These are phyloP conservation scores for Platorchestia sp. DNA, from an alignment of 1,140 invertebrate genomes.

Conservation along the genomic window DNA sequence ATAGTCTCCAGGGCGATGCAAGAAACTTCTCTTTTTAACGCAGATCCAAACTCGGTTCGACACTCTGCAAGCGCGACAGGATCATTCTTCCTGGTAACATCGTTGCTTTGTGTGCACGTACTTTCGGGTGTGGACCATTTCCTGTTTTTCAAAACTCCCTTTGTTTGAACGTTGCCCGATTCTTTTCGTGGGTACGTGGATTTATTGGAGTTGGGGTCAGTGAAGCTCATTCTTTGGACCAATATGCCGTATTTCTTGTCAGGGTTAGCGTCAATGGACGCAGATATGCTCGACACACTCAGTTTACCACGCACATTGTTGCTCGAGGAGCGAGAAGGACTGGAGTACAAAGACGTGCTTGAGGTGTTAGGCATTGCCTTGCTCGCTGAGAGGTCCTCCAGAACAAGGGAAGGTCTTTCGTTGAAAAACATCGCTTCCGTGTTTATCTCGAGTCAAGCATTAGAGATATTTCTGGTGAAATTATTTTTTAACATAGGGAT, in stretches of 20 bases:
- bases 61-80: not conserved
- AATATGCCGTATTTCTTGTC: not conserved
- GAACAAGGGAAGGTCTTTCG: not conserved
- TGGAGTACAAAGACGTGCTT: not conserved
- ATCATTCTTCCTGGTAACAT: not conserved
- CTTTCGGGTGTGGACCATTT: not conserved
- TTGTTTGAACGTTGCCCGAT: not conserved
- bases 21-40: not conserved
- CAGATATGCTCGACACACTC: conserved; percentile 15
- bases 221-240: not conserved
- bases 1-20: not conserved
- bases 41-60: not conserved
- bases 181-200: not conserved
- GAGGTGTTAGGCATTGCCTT: not conserved
- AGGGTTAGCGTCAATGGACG: not conserved
- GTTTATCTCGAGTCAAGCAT: not conserved
- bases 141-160: conserved; percentile 10
- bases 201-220: not conserved
- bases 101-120: not conserved
- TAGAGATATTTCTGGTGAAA: not conserved
- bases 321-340: not conserved
- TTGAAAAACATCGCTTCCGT: not conserved
- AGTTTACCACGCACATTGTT: not conserved
- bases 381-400: not conserved
- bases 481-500: not conserved